Evolutionary conservation across 1,140 invertebrate species (phyloP).

Genomic region (Anastrepha obliqua): DNA sequence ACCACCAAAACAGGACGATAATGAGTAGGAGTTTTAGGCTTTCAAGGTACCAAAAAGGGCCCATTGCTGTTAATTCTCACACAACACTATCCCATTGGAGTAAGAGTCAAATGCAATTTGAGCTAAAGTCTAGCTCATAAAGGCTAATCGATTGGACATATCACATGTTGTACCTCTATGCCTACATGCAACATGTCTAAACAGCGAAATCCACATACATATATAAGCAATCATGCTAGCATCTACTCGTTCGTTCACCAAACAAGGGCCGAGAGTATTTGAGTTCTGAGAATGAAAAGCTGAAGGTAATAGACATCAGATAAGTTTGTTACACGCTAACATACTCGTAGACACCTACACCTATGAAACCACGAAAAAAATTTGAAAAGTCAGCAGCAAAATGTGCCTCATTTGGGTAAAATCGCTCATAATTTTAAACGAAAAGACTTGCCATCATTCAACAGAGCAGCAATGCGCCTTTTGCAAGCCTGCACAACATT

Average conservation of each 20-base stretch:
- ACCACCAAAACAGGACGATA: background rate
- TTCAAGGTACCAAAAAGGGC: background rate
- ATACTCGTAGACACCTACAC: background rate
- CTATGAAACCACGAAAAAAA: background rate
- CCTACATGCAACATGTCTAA: background rate
- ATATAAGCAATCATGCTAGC: background rate
- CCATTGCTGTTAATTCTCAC: background rate
- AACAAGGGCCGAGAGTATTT: background rate
- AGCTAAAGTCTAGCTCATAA: background rate
- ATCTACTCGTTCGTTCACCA: no score
- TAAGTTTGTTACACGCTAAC: background rate
- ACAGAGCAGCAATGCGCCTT: background rate
- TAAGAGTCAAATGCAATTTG: constrained; percentile 20
- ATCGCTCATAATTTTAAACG: constrained; percentile 31
- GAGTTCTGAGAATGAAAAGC: background rate
- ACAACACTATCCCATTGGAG: background rate
- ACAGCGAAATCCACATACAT: background rate
- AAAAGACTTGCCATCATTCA: background rate
- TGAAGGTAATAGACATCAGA: background rate
- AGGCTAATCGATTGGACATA: constrained; percentile 7
- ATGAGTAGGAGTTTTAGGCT: background rate
- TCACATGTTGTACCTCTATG: background rate
- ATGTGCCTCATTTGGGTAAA: constrained; percentile 10
- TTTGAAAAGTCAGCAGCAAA: background rate
- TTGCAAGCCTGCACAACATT: background rate